These are phyloP conservation scores for Mesitornis unicolor DNA, from an alignment of 2,113 vertebrate species.

Conservation along the genomic window DNA sequence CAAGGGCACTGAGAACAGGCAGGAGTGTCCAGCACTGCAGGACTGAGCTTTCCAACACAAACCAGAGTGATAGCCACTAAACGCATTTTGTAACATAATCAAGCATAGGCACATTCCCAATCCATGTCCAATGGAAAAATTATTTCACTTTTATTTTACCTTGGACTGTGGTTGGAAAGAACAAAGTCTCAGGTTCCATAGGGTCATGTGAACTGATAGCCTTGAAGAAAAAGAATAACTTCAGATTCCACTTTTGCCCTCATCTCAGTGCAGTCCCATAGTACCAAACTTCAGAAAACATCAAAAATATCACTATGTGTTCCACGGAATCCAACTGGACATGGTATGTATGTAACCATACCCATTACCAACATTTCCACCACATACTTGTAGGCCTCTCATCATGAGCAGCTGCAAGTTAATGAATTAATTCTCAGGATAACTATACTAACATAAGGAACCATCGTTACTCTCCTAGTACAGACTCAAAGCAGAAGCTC, in stretches of 20 bases:
- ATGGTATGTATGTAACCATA: background rate
- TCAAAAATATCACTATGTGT: background rate
- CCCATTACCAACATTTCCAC: background rate
- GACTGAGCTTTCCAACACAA: background rate
- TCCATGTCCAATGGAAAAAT: background rate
- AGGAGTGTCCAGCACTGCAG: background rate
- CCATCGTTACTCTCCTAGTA: background rate
- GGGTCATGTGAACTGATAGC: background rate
- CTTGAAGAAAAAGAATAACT: background rate
- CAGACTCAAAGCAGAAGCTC: background rate
- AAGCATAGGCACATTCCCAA: fast-evolving
- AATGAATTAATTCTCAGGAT: background rate
- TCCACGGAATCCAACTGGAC: background rate
- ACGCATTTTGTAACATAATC: background rate
- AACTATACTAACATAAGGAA: fast-evolving
- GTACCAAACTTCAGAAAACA: background rate
- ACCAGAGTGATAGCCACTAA: background rate
- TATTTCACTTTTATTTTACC: background rate
- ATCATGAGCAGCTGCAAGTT: background rate
- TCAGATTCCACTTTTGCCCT: background rate
- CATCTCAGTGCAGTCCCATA: background rate
- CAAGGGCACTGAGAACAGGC: background rate
- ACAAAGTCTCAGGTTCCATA: background rate
- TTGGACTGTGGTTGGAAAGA: background rate
- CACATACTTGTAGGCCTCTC: background rate